Evolutionary conservation across 2,888 invertebrate genomes (phyloP).

Genomic region (Leptinotarsa haldemani): DNA sequence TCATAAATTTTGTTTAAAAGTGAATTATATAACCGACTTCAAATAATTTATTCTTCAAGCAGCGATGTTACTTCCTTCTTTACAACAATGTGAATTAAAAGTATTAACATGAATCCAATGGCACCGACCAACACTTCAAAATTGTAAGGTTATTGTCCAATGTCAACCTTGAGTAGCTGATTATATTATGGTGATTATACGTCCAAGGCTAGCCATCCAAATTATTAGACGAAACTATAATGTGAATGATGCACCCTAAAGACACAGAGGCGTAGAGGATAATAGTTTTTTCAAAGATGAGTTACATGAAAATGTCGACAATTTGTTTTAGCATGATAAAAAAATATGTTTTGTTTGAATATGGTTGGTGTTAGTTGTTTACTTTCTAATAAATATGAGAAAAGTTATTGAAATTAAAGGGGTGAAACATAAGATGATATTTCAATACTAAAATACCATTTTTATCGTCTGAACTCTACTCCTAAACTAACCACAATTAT

Average conservation of each 20-base stretch:
- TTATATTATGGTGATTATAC: constrained; percentile 48
- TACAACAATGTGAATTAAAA: constrained; percentile 36
- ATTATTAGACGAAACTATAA: constrained; percentile 37
- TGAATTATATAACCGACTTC: constrained; percentile 2
- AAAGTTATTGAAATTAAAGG: too few relatives aligned
- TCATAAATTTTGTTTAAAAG: not conserved
- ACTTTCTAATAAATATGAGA: too few relatives aligned
- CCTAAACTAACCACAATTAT: too few relatives aligned
- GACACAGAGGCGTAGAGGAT: constrained; percentile 41
- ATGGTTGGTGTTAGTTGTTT: too few relatives aligned
- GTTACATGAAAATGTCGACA: too few relatives aligned
- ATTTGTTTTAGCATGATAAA: not conserved
- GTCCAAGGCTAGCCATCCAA: constrained; percentile 38
- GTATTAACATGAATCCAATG: constrained; percentile 37
- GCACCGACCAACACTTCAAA: constrained; percentile 33
- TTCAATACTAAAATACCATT: too few relatives aligned
- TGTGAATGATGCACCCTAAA: constrained; percentile 46
- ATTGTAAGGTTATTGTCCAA: constrained; percentile 45
- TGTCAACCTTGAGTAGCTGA: constrained; percentile 50
- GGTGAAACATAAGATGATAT: too few relatives aligned
- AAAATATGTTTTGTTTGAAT: too few relatives aligned
- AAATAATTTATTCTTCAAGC: constrained; percentile 12
- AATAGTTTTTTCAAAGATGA: not conserved
- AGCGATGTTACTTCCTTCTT: constrained; percentile 32
- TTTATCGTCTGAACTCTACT: too few relatives aligned